Evolutionary conservation across 2,113 vertebrate species (phyloP).

Genomic region (Ceyx margarethae): DNA sequence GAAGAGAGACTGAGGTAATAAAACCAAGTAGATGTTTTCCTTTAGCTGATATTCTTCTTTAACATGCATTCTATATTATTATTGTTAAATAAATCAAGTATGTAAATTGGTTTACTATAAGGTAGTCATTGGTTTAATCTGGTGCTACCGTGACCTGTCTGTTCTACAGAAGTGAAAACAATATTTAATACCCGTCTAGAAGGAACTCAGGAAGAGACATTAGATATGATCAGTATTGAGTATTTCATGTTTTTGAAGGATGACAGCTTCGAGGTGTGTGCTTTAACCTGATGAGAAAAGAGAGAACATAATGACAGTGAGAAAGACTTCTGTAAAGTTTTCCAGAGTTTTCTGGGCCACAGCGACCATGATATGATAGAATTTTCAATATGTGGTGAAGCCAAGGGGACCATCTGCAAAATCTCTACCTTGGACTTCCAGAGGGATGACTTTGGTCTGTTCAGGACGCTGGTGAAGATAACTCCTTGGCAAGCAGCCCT

Average conservation of each 20-base stretch:
- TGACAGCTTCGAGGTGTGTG: neutral
- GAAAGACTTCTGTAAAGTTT: neutral
- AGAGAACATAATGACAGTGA: neutral
- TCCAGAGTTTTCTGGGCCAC: neutral
- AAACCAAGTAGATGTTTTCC: neutral
- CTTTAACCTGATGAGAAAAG: neutral
- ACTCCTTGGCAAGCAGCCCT: too few species aligned
- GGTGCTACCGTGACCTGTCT: neutral
- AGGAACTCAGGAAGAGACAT: neutral
- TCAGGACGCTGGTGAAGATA: too few species aligned
- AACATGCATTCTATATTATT: neutral
- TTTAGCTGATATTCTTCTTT: neutral
- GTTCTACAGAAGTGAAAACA: neutral
- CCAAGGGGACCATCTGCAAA: too few species aligned
- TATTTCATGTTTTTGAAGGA: neutral
- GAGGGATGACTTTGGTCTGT: too few species aligned
- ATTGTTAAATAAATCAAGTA: neutral
- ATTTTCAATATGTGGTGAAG: too few species aligned
- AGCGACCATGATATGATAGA: too few species aligned
- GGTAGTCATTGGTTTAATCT: neutral
- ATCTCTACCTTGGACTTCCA: too few species aligned
- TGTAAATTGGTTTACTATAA: neutral
- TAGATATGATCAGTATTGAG: rapidly evolving
- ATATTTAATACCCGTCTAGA: neutral
- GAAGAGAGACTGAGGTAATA: neutral